phyloP scores from a whole-genome alignment of 2,113 vertebrate species.

The Dendropsophus ebraccatus region DNA sequence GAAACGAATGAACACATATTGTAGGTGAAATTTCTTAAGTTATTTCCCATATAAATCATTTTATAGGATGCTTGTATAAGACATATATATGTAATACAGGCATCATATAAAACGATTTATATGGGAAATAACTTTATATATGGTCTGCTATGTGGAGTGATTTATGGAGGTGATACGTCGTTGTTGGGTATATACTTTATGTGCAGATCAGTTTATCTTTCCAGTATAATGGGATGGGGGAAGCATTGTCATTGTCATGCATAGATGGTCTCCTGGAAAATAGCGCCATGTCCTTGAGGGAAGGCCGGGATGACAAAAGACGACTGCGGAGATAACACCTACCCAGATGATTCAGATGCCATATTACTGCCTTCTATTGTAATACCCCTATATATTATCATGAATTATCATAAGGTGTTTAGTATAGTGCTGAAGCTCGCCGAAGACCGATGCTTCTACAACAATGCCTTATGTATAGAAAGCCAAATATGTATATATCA shows the following conservation, averaged over 20 bases:
- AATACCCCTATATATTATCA: background rate
- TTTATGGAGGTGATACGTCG: no score
- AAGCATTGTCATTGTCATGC: background rate
- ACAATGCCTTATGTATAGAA: background rate
- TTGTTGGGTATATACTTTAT: no score
- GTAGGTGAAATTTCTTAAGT: no score
- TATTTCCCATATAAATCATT: no score
- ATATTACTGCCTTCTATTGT: background rate
- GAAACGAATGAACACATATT: no score
- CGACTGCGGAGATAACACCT: background rate
- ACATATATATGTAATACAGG: no score
- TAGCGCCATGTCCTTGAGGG: background rate
- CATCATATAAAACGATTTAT: no score
- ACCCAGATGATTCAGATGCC: background rate
- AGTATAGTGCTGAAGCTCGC: background rate
- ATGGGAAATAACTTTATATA: no score
- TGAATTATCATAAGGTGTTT: background rate
- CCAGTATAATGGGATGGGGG: background rate
- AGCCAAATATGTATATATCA: no score
- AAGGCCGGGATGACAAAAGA: background rate
- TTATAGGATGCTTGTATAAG: no score
- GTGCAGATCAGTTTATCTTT: background rate
- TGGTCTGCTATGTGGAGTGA: no score
- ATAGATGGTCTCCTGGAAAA: background rate
- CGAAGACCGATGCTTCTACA: background rate